These are phyloP conservation scores for Branchinecta sandiegonensis DNA, from an alignment of 2,888 invertebrate species.

Conservation along the genomic window DNA sequence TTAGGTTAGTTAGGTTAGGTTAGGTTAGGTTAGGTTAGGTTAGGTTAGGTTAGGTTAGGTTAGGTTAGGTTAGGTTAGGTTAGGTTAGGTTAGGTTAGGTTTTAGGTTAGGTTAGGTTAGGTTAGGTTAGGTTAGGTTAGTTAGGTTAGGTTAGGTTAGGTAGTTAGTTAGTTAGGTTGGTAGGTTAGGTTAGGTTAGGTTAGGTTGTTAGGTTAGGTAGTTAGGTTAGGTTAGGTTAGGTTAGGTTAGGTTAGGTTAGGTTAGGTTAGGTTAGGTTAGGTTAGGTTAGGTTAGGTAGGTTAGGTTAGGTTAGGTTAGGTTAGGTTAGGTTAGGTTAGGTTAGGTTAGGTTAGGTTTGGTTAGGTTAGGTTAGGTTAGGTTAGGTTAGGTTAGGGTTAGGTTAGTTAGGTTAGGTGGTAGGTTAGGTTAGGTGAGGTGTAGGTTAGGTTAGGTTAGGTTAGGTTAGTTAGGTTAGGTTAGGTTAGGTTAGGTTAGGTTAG, in stretches of 20 bases:
- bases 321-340: constrained; percentile 31
- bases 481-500: constrained; percentile 30
- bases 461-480: constrained; percentile 30
- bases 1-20: constrained; percentile 28
- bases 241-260: constrained; percentile 25
- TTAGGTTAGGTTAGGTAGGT: constrained; percentile 27
- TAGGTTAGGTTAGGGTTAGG: constrained; percentile 32
- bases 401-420: constrained; percentile 32
- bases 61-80: constrained; percentile 27
- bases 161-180: constrained; percentile 30
- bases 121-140: constrained; percentile 29
- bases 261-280: constrained; percentile 26
- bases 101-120: constrained; percentile 32
- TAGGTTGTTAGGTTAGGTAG: constrained; percentile 24
- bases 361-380: constrained; percentile 31
- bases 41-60: constrained; percentile 28
- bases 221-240: constrained; percentile 20
- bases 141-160: constrained; percentile 29
- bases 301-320: constrained; percentile 30
- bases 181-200: constrained; percentile 27
- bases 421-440: constrained; percentile 29
- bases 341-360: constrained; percentile 30
- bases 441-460: constrained; percentile 29
- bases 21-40: constrained; percentile 30
- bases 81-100: constrained; percentile 28